These are phyloP conservation scores for Pseudorhiza aurosa DNA, from an alignment of 30 jellyfish, hydroid and myxozoan species.

Conservation along the genomic window DNA sequence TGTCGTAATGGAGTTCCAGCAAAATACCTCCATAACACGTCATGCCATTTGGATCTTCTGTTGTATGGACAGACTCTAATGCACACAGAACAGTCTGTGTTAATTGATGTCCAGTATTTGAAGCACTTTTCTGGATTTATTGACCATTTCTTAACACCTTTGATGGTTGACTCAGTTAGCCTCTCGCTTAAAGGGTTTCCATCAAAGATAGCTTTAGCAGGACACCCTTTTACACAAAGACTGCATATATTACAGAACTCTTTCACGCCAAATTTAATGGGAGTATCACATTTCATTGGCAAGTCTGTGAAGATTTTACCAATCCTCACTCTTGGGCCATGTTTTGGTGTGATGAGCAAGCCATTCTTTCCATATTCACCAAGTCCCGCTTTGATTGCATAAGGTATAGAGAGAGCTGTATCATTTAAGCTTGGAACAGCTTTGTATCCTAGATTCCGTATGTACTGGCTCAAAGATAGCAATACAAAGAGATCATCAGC, in stretches of 20 bases:
- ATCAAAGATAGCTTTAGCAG: constrained; percentile 72
- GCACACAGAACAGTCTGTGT: constrained; percentile 67
- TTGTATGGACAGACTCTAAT: constrained; percentile 62
- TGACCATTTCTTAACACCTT: constrained; percentile 66
- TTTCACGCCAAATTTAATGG: constrained; percentile 58
- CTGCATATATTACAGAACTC: constrained; percentile 45
- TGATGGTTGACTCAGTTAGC: constrained; percentile 57
- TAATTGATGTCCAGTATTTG: constrained; percentile 59
- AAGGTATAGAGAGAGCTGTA: constrained; percentile 59
- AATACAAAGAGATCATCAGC: constrained; percentile 52
- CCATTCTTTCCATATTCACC: constrained; percentile 69
- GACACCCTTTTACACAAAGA: constrained; percentile 64
- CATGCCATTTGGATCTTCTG: constrained; percentile 56
- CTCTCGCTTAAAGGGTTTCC: constrained; percentile 38
- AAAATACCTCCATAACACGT: constrained; percentile 50
- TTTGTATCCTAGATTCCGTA: constrained; percentile 52
- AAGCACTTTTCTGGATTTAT: constrained; percentile 66
- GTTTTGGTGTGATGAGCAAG: constrained; percentile 48
- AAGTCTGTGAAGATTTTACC: constrained; percentile 60
- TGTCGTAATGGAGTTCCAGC: constrained; percentile 58
- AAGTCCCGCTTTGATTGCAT: constrained; percentile 69
- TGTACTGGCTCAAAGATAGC: constrained; percentile 52
- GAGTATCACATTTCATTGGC: constrained; percentile 52
- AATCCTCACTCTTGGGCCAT: constrained; percentile 64
- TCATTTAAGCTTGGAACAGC: constrained; percentile 68